Evolutionary conservation across 2,113 vertebrate species (phyloP).

Genomic region (Uria aalge): DNA sequence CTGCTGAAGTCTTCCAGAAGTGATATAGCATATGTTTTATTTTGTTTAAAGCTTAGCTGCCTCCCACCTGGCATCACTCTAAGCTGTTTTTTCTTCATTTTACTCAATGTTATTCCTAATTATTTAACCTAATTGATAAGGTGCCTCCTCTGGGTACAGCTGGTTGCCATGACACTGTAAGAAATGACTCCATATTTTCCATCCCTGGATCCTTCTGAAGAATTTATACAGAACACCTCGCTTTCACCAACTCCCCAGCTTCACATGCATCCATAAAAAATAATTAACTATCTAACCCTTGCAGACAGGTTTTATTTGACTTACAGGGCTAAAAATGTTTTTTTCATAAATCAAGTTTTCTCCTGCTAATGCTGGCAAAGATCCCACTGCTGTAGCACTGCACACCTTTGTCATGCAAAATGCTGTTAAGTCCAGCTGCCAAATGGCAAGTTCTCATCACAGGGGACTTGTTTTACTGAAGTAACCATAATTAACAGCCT

Average conservation of each 20-base stretch:
- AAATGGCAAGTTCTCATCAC: background rate
- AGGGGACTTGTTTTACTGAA: background rate
- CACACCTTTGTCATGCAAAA: background rate
- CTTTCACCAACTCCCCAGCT: background rate
- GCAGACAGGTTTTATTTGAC: background rate
- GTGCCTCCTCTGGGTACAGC: background rate
- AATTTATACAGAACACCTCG: background rate
- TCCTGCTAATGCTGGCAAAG: background rate
- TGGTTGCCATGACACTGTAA: slow-evolving; percentile 11
- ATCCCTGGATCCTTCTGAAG: background rate
- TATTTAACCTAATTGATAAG: slow-evolving; percentile 33
- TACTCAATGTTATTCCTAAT: background rate
- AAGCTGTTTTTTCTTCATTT: slow-evolving; percentile 8
- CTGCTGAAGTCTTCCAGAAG: background rate
- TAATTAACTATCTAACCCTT: background rate
- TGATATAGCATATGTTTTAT: background rate
- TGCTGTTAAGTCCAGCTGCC: background rate
- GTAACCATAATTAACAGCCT: background rate
- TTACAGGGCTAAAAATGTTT: background rate
- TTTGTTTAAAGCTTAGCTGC: background rate
- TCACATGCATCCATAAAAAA: background rate
- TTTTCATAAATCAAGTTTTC: background rate
- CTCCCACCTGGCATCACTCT: background rate
- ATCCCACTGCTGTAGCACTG: background rate
- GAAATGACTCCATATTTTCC: background rate